phyloP scores from a whole-genome alignment of 1,140 invertebrate genomes.

The Drosophila busckii region DNA sequence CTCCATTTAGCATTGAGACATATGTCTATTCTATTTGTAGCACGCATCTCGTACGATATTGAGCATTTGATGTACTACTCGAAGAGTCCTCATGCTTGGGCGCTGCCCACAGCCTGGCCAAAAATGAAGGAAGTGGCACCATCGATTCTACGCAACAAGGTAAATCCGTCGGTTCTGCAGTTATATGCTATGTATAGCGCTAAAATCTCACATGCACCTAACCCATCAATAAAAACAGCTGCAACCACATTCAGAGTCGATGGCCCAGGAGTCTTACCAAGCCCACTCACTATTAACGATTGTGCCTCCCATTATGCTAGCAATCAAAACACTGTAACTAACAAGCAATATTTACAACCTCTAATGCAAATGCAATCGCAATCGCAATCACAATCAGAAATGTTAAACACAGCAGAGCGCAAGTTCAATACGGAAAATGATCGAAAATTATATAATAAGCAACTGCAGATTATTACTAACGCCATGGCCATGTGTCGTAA shows the following conservation, averaged over 20 bases:
- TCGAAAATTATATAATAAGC: conserved; percentile 68
- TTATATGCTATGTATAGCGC: conserved; percentile 13
- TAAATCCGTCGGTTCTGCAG: conserved; percentile 41
- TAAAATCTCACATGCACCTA: conserved; percentile 51
- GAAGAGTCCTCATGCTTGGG: conserved; percentile 72
- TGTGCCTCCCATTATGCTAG: conserved; percentile 10
- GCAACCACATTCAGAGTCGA: neutral
- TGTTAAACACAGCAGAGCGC: conserved; percentile 31
- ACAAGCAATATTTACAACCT: too few relatives aligned
- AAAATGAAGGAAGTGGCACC: conserved; percentile 67
- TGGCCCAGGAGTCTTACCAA: neutral
- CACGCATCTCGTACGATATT: conserved; percentile 68
- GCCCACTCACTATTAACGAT: conserved; percentile 4
- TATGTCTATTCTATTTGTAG: conserved; percentile 24
- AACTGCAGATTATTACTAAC: conserved; percentile 70
- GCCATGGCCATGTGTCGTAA: conserved; percentile 45
- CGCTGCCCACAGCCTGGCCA: conserved; percentile 62
- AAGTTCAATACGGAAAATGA: conserved; percentile 44
- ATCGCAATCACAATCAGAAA: conserved; percentile 23
- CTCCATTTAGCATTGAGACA: neutral
- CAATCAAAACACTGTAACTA: conserved; percentile 30
- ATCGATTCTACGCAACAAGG: conserved; percentile 77
- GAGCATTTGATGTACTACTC: conserved; percentile 75
- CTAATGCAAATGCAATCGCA: too few relatives aligned
- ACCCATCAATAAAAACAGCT: conserved; percentile 37